These are phyloP conservation scores for Cynoglossus semilaevis DNA, from an alignment of 2,113 vertebrate species.

Conservation along the genomic window DNA sequence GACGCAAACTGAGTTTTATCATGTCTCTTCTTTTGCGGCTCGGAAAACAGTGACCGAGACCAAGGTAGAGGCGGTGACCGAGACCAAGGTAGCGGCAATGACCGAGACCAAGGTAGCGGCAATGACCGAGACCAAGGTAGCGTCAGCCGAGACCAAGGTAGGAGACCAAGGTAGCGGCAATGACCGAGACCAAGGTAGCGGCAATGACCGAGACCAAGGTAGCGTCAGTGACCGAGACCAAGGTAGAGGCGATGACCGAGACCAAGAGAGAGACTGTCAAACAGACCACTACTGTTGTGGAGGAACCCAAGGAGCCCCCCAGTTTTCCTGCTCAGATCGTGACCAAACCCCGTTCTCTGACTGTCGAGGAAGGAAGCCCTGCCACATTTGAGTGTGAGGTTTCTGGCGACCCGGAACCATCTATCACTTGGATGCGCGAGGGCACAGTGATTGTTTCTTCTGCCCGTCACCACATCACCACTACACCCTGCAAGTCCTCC, in stretches of 20 bases:
- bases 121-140: too few relatives aligned
- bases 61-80: too few relatives aligned
- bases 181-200: too few relatives aligned
- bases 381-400: slow-evolving; percentile 89
- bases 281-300: slow-evolving; percentile 64
- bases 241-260: too few relatives aligned
- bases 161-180: too few relatives aligned
- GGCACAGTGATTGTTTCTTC: slow-evolving; percentile 79
- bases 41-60: slow-evolving; percentile 54
- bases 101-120: too few relatives aligned
- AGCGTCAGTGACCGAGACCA: too few relatives aligned
- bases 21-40: slow-evolving; percentile 85
- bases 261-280: background rate
- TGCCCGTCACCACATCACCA: slow-evolving; percentile 80
- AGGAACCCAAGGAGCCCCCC: slow-evolving; percentile 75
- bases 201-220: too few relatives aligned
- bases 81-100: too few relatives aligned
- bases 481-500: slow-evolving; percentile 83
- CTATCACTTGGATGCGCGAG: slow-evolving; percentile 84
- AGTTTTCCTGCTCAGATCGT: slow-evolving; percentile 83
- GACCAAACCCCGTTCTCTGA: slow-evolving; percentile 87
- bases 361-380: slow-evolving; percentile 84
- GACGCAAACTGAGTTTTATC: slow-evolving; percentile 87
- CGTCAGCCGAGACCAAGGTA: too few relatives aligned
- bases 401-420: slow-evolving; percentile 91